A percentile compares a stretch with the other conserved stretches of the same genome.
phyloP scores from a whole-genome alignment of 2,888 invertebrate species.

The Microdon myrmicae region DNA sequence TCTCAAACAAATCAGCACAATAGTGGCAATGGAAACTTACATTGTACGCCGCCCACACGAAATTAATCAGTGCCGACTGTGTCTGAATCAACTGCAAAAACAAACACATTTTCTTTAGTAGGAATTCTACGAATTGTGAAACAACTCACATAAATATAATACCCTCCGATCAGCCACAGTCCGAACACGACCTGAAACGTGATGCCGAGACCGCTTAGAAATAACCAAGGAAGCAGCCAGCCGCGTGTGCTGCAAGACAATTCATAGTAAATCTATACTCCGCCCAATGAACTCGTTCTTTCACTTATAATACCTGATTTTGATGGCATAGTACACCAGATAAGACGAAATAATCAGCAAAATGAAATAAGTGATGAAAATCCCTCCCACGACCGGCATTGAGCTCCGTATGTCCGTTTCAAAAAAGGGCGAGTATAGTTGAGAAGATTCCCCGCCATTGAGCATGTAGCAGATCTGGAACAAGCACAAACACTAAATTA shows the following conservation, averaged over 20 bases:
- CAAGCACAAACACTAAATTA: slow-evolving; percentile 1
- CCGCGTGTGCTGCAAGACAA: slow-evolving; percentile 79
- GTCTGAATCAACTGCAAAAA: slow-evolving; percentile 79
- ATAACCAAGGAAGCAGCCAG: slow-evolving; percentile 83
- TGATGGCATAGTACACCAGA: slow-evolving; percentile 62
- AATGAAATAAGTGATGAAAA: slow-evolving; percentile 63
- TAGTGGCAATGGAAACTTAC: slow-evolving; percentile 70
- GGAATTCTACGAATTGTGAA: neutral
- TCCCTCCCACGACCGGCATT: slow-evolving; percentile 76
- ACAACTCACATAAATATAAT: slow-evolving; percentile 87
- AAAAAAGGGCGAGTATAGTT: slow-evolving; percentile 88
- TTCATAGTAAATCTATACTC: slow-evolving; percentile 73
- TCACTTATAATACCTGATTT: slow-evolving; percentile 58
- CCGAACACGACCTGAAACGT: slow-evolving; percentile 83
- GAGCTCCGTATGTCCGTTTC: slow-evolving; percentile 83
- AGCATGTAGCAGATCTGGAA: slow-evolving; percentile 77
- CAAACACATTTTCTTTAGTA: neutral
- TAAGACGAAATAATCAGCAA: slow-evolving; percentile 70
- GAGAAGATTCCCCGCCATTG: slow-evolving; percentile 88
- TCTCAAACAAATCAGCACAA: slow-evolving; percentile 5
- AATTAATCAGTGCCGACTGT: slow-evolving; percentile 78
- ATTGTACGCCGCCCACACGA: slow-evolving; percentile 87
- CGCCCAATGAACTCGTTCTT: slow-evolving; percentile 33
- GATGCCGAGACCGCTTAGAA: slow-evolving; percentile 75
- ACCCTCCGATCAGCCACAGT: slow-evolving; percentile 86